These are phyloP conservation scores for Pterocles gutturalis DNA, from an alignment of 2,113 vertebrate species.

Conservation along the genomic window DNA sequence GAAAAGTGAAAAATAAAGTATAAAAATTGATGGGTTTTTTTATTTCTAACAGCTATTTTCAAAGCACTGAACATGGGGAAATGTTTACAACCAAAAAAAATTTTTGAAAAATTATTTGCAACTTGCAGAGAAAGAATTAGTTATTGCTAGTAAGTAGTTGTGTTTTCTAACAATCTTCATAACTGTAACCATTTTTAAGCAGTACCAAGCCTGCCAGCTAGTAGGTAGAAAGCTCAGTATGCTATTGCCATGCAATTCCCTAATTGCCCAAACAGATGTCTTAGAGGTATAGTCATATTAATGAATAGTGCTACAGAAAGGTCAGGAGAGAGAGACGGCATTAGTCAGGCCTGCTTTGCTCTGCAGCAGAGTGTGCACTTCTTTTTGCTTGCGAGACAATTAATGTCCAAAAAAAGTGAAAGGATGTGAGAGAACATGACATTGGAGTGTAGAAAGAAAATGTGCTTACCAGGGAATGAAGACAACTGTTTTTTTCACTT, in stretches of 20 bases:
- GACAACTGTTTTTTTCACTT: background rate
- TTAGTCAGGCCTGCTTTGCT: background rate
- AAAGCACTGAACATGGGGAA: background rate
- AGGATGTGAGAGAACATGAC: background rate
- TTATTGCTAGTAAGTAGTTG: background rate
- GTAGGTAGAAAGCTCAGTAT: background rate
- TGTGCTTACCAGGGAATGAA: background rate
- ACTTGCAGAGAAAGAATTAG: background rate
- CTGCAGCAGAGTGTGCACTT: background rate
- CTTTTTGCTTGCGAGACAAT: background rate
- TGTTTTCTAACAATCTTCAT: background rate
- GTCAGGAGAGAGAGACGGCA: background rate
- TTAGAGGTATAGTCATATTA: background rate
- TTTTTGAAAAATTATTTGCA: background rate
- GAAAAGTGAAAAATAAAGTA: background rate
- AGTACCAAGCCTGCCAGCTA: background rate
- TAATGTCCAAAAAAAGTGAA: background rate
- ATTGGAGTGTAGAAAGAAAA: background rate
- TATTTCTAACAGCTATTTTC: background rate
- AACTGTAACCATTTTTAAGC: background rate
- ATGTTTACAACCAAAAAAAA: background rate
- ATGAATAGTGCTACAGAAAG: slow-evolving; percentile 1
- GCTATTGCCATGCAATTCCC: background rate
- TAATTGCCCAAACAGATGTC: background rate
- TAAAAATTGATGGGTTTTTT: background rate